Base-by-base conservation (phyloP, 37 sponge, comb jelly and placozoan genomes). In the Corticium candelabrum region DNA sequence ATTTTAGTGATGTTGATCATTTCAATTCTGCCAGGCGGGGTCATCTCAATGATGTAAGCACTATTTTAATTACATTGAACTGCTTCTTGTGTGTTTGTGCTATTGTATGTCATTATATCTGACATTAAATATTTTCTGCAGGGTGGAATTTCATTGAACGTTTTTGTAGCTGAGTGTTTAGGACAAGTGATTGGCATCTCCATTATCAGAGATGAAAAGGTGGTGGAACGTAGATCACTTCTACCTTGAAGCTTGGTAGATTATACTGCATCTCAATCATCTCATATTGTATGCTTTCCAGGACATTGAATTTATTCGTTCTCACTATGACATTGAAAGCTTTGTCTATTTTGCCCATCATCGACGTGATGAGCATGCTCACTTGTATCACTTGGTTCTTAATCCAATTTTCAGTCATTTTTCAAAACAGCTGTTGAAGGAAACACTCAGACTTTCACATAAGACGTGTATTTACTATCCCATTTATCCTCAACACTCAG, bases 281-380 rank as follows among this genome's bases (percentile, higher is more conserved):
- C 62, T 11, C 62, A 34, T n/a, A 38, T 11, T 77, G 11, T 4
- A 21, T 80, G 3, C 71, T 5, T 35, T 43, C 1, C 67, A 90
- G 89, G 83, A 91, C 34, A 84, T 94, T 3, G 84, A 82, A 39
- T 94, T 89, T 69, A 77, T 97, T 11, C 62, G 95, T 33, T 83
- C 99, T 3, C 92, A 94, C 67, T 97, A 90, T 84, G 89, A 91
- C 68, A 82, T 97, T 15, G 99, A 97, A 68, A 92, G 93, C 69
- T 97, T 90, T 75, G 80, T 97, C 50, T 97, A 94, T 86, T 91
- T 81, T 75, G 85, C 78, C 68, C 87, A 94, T 40, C 92, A 97
- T 39, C 62, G 43, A 3, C 94, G 89, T 36, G 41, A 80, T 7
- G 90, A 94, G 76, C 99, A 97, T 41, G 87, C 85, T 2, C 91